Percentiles rank a stretch among this genome's conserved stretches.
Conservation (phyloP, 1,140 invertebrate species). For the Augochlora pura region DNA sequence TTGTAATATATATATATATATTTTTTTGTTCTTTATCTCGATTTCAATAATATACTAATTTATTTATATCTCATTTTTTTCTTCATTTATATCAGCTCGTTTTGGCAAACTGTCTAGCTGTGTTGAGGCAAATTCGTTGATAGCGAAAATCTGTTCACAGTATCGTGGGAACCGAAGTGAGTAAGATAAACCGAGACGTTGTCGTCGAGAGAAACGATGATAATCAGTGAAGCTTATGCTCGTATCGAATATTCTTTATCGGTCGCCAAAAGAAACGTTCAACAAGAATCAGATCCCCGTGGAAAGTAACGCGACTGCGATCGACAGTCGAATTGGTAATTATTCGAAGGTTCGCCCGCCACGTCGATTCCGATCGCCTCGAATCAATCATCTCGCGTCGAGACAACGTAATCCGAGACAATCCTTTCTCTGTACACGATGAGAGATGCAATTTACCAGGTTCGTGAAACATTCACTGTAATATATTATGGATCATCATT, state of each 20-base stretch:
- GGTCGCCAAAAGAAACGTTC: background rate
- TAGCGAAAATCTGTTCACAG: conserved; percentile 68
- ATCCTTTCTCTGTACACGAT: too few species aligned
- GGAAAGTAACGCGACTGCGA: background rate
- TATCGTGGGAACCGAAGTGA: conserved; percentile 48
- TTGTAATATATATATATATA: conserved; percentile 54
- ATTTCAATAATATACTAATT: conserved; percentile 58
- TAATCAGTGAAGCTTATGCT: too few species aligned
- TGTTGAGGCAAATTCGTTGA: conserved; percentile 67
- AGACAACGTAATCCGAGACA: too few species aligned
- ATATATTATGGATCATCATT: too few species aligned
- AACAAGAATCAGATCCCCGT: background rate
- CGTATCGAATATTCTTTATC: background rate
- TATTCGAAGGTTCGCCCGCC: too few species aligned
- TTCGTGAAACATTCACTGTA: too few species aligned
- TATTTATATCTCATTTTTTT: conserved; percentile 55
- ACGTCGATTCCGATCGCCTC: too few species aligned
- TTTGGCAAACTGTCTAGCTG: conserved; percentile 63
- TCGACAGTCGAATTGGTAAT: background rate
- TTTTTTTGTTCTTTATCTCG: conserved; percentile 17
- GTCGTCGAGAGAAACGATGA: background rate
- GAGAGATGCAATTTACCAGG: too few species aligned
- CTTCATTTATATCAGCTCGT: conserved; percentile 59
- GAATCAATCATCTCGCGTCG: too few species aligned
- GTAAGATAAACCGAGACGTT: background rate